These are phyloP conservation scores for Opisthocomus hoazin DNA, from an alignment of 2,113 vertebrate genomes.

Conservation along the genomic window DNA sequence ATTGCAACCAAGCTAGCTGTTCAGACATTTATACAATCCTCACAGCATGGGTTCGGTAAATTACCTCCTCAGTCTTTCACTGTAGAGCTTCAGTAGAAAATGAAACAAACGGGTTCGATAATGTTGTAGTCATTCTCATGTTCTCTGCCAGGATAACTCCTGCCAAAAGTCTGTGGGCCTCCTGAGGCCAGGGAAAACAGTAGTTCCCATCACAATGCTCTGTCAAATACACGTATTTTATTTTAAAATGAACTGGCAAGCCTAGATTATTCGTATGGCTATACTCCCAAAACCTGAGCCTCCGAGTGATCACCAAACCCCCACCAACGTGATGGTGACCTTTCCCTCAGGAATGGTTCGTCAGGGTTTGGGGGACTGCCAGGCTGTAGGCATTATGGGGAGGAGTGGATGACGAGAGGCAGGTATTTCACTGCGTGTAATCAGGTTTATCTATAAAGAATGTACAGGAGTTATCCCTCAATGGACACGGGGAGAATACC, in stretches of 20 bases:
- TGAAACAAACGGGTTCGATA: neutral
- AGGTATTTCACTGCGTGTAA: neutral
- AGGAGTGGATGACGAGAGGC: neutral
- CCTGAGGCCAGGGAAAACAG: neutral
- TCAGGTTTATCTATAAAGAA: neutral
- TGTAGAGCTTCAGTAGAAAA: neutral
- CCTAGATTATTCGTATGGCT: neutral
- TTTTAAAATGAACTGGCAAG: neutral
- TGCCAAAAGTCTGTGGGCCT: neutral
- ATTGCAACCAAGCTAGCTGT: neutral
- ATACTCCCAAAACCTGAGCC: neutral
- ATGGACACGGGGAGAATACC: neutral
- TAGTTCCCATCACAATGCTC: neutral
- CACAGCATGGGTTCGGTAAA: neutral
- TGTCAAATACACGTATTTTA: neutral
- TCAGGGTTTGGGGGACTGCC: neutral
- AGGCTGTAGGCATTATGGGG: neutral
- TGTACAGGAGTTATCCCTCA: rapidly evolving
- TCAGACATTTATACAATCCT: neutral
- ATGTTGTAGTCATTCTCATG: neutral
- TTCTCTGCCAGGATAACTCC: neutral
- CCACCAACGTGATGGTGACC: neutral
- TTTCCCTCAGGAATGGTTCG: neutral
- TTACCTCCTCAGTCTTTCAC: neutral
- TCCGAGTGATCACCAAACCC: neutral